Evolutionary conservation across 2,797 vertebrate species (phyloP).

Genomic region (Arctocebus calabarensis): DNA sequence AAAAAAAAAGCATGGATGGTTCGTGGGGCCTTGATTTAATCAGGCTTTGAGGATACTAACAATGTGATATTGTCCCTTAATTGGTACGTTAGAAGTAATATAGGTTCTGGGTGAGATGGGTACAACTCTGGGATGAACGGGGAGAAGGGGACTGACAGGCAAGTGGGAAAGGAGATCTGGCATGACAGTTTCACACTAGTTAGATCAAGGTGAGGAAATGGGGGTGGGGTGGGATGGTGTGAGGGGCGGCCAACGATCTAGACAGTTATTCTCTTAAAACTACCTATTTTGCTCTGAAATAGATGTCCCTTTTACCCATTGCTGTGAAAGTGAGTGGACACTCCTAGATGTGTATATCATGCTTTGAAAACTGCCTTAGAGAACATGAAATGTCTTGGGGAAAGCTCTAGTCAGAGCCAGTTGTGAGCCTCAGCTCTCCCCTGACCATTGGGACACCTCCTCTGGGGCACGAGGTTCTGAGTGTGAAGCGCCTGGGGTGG

Average conservation of each 20-base stretch:
- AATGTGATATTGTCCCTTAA: conserved; percentile 27
- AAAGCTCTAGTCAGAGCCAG: neutral
- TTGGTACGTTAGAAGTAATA: neutral
- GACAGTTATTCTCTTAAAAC: neutral
- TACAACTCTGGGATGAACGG: neutral
- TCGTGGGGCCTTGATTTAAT: neutral
- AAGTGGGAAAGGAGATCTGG: neutral
- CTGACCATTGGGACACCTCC: neutral
- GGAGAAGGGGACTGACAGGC: neutral
- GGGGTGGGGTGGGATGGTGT: no score
- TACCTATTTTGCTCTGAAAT: neutral
- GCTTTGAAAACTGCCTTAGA: conserved; percentile 12
- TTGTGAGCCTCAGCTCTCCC: neutral
- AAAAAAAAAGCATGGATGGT: neutral
- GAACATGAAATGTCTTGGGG: neutral
- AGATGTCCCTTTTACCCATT: neutral
- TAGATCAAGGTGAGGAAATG: neutral
- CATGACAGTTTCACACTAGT: neutral
- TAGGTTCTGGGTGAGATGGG: neutral
- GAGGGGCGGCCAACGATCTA: neutral
- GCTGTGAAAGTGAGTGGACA: neutral
- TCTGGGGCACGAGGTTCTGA: neutral
- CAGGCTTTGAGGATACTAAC: neutral
- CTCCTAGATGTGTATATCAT: neutral
- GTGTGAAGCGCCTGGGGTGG: neutral